These are phyloP conservation scores for Globodera rostochiensis DNA, from an alignment of 1,140 invertebrate species.

Conservation along the genomic window DNA sequence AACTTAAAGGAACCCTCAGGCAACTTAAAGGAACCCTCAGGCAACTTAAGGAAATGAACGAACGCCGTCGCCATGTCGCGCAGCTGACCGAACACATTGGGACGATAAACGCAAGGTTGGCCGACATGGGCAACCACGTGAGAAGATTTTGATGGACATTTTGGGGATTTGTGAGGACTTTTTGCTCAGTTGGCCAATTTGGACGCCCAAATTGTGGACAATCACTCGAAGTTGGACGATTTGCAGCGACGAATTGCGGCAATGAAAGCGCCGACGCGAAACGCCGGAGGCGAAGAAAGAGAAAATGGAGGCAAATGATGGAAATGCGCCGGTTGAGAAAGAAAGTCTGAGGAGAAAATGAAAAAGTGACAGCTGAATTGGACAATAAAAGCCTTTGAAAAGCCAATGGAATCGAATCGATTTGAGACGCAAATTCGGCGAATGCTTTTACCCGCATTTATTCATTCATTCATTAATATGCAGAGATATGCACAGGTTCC, in stretches of 20 bases:
- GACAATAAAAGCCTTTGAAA: too few relatives aligned
- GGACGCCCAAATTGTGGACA: constrained; percentile 22
- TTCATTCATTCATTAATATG: too few relatives aligned
- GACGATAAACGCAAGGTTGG: constrained; percentile 9
- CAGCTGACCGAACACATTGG: constrained; percentile 25
- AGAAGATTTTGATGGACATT: neutral
- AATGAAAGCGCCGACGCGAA: constrained; percentile 9
- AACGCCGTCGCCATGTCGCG: constrained; percentile 14
- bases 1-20: too few relatives aligned
- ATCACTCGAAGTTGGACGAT: constrained; percentile 21
- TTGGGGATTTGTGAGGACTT: too few relatives aligned
- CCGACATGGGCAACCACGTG: constrained; percentile 28
- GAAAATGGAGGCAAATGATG: neutral
- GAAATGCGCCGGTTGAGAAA: neutral
- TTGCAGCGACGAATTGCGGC: constrained; percentile 17
- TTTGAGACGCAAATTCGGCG: too few relatives aligned
- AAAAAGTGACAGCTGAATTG: too few relatives aligned
- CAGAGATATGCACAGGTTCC: too few relatives aligned
- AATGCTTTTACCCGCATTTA: too few relatives aligned
- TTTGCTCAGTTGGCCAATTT: constrained; percentile 22
- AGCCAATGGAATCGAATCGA: too few relatives aligned
- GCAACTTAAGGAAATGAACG: constrained; percentile 19
- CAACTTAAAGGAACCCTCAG: neutral
- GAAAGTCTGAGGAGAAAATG: too few relatives aligned
- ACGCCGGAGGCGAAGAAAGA: constrained; percentile 1